phyloP scores from a whole-genome alignment of 1,140 invertebrate genomes.

The Caenorhabditis inopinata region DNA sequence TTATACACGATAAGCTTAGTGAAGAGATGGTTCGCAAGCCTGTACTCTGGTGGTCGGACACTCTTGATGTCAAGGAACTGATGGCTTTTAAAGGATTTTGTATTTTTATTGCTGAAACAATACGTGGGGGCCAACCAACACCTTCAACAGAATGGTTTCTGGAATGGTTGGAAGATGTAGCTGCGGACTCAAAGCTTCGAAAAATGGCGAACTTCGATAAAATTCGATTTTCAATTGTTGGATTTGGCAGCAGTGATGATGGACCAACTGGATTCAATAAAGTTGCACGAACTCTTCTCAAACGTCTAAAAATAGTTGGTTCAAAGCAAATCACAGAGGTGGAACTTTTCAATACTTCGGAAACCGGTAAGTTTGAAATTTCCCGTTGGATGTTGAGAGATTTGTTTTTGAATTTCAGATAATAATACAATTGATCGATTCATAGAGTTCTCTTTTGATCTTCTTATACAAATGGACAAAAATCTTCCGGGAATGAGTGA shows the following conservation, averaged over 20 bases:
- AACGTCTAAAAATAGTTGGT: constrained; percentile 30
- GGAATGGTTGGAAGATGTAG: constrained; percentile 50
- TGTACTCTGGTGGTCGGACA: background rate
- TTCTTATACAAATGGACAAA: constrained; percentile 12
- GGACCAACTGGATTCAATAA: background rate
- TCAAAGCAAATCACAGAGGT: constrained; percentile 14
- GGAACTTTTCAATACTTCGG: constrained; percentile 24
- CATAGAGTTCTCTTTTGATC: background rate
- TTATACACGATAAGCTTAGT: constrained; percentile 16
- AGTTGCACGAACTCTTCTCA: background rate
- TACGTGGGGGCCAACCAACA: constrained; percentile 26
- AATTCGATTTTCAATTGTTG: constrained; percentile 37
- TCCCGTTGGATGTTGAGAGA: background rate
- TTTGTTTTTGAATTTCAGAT: background rate
- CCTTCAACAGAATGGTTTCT: constrained; percentile 47
- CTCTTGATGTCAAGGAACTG: constrained; percentile 1
- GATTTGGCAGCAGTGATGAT: constrained; percentile 32
- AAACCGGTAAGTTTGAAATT: background rate
- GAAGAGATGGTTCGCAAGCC: constrained; percentile 6
- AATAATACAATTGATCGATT: background rate
- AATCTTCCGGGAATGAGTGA: constrained; percentile 24
- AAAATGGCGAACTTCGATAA: constrained; percentile 44
- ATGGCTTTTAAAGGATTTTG: constrained; percentile 43
- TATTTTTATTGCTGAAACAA: constrained; percentile 42
- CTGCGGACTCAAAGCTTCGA: constrained; percentile 38